These are phyloP conservation scores for Gymnocypris eckloni DNA, from an alignment of 2,797 vertebrate genomes.

Conservation along the genomic window DNA sequence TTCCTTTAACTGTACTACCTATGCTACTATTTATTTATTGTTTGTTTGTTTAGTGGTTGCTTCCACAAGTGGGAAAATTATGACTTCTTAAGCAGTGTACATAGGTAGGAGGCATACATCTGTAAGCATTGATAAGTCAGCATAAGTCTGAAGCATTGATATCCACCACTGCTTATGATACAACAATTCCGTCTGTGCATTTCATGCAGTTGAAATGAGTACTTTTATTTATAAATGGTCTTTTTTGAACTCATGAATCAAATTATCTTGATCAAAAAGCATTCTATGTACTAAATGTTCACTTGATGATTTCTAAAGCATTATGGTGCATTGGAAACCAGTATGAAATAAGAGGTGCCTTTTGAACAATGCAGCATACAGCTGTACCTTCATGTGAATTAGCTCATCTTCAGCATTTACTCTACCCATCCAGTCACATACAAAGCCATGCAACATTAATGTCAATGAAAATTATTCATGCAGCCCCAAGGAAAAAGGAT, in stretches of 20 bases:
- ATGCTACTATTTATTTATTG: no score
- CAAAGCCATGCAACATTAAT: background rate
- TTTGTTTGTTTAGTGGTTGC: no score
- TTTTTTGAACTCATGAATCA: background rate
- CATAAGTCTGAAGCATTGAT: background rate
- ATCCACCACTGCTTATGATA: background rate
- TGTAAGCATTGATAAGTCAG: no score
- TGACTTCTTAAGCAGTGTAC: background rate
- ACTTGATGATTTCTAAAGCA: background rate
- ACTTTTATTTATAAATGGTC: background rate
- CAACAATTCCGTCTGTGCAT: background rate
- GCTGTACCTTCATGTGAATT: background rate
- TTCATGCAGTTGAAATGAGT: background rate
- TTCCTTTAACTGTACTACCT: no score
- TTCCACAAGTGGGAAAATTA: background rate
- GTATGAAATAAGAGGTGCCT: background rate
- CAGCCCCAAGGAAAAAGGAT: background rate
- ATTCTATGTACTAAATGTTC: background rate
- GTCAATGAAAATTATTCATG: background rate
- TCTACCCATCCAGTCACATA: background rate
- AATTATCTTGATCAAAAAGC: background rate
- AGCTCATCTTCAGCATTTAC: background rate
- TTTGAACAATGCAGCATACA: background rate
- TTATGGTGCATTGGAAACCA: background rate
- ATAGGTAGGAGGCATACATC: background rate